Conservation (phyloP, 2,888 invertebrate species). For the Hemaris fuciformis region DNA sequence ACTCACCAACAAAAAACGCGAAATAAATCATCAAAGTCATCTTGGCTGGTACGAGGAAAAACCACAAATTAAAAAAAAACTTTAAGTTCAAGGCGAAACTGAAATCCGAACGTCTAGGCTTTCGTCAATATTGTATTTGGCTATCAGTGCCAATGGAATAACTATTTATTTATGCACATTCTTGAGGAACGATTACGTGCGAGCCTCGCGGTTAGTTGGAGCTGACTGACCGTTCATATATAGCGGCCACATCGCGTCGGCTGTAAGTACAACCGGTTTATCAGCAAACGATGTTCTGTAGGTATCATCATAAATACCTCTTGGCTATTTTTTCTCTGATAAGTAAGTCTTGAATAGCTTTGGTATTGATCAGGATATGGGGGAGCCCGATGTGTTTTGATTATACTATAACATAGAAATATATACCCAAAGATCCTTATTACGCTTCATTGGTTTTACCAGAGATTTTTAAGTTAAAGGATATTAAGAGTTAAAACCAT, state of each 20-base stretch:
- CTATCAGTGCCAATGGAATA: neutral
- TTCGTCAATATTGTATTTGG: neutral
- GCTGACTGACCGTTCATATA: constrained; percentile 4
- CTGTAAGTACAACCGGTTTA: constrained; percentile 18
- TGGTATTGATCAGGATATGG: neutral
- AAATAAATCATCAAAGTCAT: constrained; percentile 57
- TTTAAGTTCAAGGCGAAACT: constrained; percentile 47
- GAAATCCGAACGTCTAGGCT: constrained; percentile 23
- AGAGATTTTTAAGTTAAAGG: neutral
- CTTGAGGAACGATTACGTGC: neutral
- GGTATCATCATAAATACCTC: constrained; percentile 2
- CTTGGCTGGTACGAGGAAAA: constrained; percentile 54
- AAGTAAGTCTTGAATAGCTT: neutral
- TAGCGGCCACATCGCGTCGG: neutral
- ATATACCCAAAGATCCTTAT: neutral
- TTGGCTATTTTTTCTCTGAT: neutral
- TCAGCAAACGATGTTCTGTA: constrained; percentile 10
- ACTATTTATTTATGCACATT: constrained; percentile 7
- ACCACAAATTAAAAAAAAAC: constrained; percentile 42
- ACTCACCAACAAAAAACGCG: constrained; percentile 68
- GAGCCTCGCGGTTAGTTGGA: neutral
- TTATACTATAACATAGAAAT: neutral
- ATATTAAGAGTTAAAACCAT: neutral
- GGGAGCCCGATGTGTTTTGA: neutral
- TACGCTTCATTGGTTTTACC: neutral